A percentile compares a stretch with the other conserved stretches of the same genome.
phyloP scores from a whole-genome alignment of 2,797 vertebrate genomes.

The Erethizon dorsatum region DNA sequence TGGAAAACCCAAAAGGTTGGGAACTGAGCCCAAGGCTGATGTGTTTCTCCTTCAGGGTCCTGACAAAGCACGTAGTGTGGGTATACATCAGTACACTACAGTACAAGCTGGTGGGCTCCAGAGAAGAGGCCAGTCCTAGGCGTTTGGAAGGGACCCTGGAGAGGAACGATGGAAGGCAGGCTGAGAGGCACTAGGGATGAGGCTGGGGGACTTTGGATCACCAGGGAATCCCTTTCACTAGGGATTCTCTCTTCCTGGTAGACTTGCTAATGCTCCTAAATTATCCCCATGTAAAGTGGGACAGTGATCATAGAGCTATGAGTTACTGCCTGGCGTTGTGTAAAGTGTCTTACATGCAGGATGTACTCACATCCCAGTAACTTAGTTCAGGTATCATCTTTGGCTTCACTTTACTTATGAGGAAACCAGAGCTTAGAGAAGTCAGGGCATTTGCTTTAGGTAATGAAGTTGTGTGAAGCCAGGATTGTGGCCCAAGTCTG shows the following conservation, averaged over 20 bases:
- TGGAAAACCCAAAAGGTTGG: neutral
- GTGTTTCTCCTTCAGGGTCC: neutral
- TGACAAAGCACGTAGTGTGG: neutral
- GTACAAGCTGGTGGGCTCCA: neutral
- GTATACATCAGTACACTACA: neutral
- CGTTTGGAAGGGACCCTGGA: neutral
- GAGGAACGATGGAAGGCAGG: neutral
- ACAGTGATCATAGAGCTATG: neutral
- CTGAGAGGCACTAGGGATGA: neutral
- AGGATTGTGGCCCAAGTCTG: neutral
- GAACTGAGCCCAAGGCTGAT: neutral
- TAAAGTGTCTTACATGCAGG: neutral
- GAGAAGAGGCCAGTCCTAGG: neutral
- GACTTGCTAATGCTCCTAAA: neutral
- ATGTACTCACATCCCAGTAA: neutral
- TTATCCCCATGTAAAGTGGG: neutral
- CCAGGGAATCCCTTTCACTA: neutral
- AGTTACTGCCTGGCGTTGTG: neutral
- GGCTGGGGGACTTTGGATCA: neutral
- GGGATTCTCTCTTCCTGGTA: neutral
- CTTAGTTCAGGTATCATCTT: neutral
- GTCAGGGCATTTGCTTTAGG: neutral
- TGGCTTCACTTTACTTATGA: neutral
- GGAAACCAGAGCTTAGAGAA: constrained; percentile 21
- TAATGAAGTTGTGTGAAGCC: neutral